Evolutionary conservation across 2,797 vertebrate species (phyloP).

Genomic region (Lerista edwardsae): DNA sequence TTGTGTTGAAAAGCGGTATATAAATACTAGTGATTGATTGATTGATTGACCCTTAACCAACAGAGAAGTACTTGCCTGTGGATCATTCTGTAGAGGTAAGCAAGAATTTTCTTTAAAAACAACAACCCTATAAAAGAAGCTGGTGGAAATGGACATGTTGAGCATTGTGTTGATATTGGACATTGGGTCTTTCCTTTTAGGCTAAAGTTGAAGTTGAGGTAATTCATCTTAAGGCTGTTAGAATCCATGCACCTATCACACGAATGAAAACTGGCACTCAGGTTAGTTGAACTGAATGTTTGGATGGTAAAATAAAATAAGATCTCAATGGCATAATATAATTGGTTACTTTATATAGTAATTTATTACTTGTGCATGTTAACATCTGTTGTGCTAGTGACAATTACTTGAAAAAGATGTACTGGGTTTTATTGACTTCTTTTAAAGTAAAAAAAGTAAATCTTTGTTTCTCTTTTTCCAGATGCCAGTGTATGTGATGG

Average conservation of each 20-base stretch:
- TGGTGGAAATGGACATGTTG: not conserved
- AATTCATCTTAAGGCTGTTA: slow-evolving; percentile 85
- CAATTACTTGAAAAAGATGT: not conserved
- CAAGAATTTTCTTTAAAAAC: too few species aligned
- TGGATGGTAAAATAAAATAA: not conserved
- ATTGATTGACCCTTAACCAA: too few species aligned
- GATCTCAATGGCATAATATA: not conserved
- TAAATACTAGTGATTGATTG: too few species aligned
- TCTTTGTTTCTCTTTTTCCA: slow-evolving; percentile 55
- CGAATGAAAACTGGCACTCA: slow-evolving; percentile 89
- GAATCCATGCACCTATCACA: slow-evolving; percentile 91
- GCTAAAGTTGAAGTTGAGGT: slow-evolving; percentile 94
- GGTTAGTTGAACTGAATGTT: slow-evolving; percentile 73
- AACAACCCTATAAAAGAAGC: not conserved
- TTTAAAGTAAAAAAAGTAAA: not conserved
- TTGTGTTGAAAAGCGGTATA: too few species aligned
- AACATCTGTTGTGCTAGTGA: not conserved
- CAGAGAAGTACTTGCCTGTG: too few species aligned
- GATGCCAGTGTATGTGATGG: slow-evolving; percentile 96
- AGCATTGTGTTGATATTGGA: not conserved
- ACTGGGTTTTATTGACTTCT: not conserved
- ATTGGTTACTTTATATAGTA: not conserved
- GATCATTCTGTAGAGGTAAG: not conserved
- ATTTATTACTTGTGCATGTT: not conserved
- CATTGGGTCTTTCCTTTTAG: slow-evolving; percentile 70